Conservation (phyloP, 2,888 invertebrate species). For the Nebria brevicollis region DNA sequence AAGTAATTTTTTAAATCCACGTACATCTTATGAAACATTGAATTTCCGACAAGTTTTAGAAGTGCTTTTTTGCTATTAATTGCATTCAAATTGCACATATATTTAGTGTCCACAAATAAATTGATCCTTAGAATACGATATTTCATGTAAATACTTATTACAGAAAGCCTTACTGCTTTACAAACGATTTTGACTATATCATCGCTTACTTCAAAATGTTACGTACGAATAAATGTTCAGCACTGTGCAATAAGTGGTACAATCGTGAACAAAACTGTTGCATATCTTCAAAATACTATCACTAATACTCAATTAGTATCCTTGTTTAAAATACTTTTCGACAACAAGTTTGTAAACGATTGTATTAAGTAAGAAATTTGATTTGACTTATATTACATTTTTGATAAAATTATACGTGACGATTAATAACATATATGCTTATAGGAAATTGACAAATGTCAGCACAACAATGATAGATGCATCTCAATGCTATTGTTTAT, state of each 20-base stretch:
- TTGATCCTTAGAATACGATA: not conserved
- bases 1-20: not conserved
- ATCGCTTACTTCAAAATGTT: slow-evolving; percentile 24
- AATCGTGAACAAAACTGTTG: slow-evolving; percentile 25
- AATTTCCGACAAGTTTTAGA: no score
- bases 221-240: slow-evolving; percentile 45
- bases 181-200: slow-evolving; percentile 25
- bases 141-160: slow-evolving; percentile 24
- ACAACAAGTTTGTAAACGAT: slow-evolving; percentile 26
- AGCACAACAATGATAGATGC: slow-evolving; percentile 26
- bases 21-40: not conserved
- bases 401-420: slow-evolving; percentile 8
- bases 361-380: slow-evolving; percentile 23
- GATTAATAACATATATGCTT: slow-evolving; percentile 8
- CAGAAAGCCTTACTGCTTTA: slow-evolving; percentile 40
- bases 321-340: slow-evolving; percentile 12
- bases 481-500: slow-evolving; percentile 5
- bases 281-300: slow-evolving; percentile 9
- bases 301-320: not conserved
- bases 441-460: slow-evolving; percentile 38
- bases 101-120: not conserved
- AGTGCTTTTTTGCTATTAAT: no score
- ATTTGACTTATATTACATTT: not conserved
- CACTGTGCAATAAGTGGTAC: slow-evolving; percentile 34
- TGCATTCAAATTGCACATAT: not conserved